Base-by-base conservation (phyloP, 2,888 invertebrate species). In the Archaeoteleia sp. region DNA sequence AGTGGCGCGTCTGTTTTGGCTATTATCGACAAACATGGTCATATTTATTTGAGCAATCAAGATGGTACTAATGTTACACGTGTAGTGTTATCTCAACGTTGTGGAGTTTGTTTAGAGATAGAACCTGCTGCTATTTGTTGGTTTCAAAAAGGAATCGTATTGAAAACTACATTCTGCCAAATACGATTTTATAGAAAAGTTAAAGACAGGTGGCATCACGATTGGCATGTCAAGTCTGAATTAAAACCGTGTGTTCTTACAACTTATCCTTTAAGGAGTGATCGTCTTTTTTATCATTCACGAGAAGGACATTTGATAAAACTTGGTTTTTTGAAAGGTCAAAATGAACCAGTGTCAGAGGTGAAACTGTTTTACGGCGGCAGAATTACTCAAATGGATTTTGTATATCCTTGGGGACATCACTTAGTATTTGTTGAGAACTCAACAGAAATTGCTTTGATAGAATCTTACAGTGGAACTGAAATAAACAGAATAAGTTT, bases 151-250 rank as follows among this genome's bases (percentile, higher is more conserved):
- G 82, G 82, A 6, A 77, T 85, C 4, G 30, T 84, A 0, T 51
- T 84, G 1, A 77, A 77, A 9, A 83, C 83, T 0, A 81, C 82
- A 0, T 82, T 78, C 48, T 81, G 82, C 27, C 81, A 84, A 34
- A 78, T 85, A 0, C 76, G 79, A 0, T 85, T 72, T 30, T 84
- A 75, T 55, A 55, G 37, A 20, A 75, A 74, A 20, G 23, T 72
- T 0, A 14, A 46, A 0, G 30, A 71, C 10, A 3, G 0, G 0
- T 84, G 85, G 85, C 54, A 20, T 0, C 75, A 51, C 1, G 45
- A 61, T 9, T 82, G 82, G 82, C 70, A 71, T 37, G 17, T 77
- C 0, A 80, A 81, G 43, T 61, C 73, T 0, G 12, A 17, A 0
- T 45, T 60, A 1, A 78, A 61, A 12, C 83, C 83, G 0, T 67